Evolutionary conservation across 1,140 invertebrate species (phyloP), one percentile per base, ranked within the genome.

Genomic region (Propsilocerus akamusi): DNA sequence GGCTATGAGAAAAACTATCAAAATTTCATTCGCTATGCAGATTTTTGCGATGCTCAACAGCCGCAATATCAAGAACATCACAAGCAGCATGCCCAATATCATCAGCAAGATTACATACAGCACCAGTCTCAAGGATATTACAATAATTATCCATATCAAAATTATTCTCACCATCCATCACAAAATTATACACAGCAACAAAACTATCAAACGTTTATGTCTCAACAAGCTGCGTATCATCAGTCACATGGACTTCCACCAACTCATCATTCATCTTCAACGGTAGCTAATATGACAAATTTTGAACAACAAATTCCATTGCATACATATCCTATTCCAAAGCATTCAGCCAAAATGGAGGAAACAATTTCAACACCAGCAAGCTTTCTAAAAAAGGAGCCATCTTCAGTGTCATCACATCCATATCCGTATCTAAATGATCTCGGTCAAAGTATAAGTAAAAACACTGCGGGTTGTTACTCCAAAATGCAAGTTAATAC

Each of bases 361-460:
- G 7, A 10, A n/a, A 7, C 47, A 11, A 23, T 49, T 26, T 54
- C 57, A 59, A 3, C 22, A 62, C 11, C 59, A 59, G 0, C 61
- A 63, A 26, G 54, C 2, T 54, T 52, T 37, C 11, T 34, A 25
- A 11, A 26, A 20, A 47, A 30, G 25, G 54, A 53, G 3, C 37
- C 51, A 14, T 47, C 62, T 62, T 25, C 26, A 50, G 10, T 47
- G 47, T 47, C 55, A 61, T 10, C 57, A 56, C 2, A 59, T 62
- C 59, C 55, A 0, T 77, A 76, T 57, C 57, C 74, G 32, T 84
- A 74, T 59, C 63, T 72, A 28, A 80, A 79, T 2, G 80, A 82
- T 28, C 77, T 78, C 6, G 78, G 77, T 4, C 76, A n/a, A n/a
- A n/a, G n/a, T n/a, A n/a, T n/a, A n/a, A n/a, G n/a, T n/a, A n/a